Evolutionary conservation across 2,888 invertebrate genomes (phyloP), one percentile per base, ranked within the genome.

Genomic region (Colostygia pectinataria): DNA sequence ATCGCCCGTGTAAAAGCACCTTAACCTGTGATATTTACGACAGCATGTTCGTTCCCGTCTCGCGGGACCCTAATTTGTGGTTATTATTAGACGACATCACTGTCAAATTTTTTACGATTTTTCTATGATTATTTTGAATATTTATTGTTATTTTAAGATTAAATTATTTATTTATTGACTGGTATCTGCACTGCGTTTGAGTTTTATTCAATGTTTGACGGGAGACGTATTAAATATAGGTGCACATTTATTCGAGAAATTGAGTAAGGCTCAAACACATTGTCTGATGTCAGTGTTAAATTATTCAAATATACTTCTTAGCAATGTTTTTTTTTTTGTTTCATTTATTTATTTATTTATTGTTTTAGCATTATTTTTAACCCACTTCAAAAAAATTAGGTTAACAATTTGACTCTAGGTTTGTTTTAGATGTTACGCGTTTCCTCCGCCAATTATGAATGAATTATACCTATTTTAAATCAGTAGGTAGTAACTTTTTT

Each of bases 161-260:
- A 72, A 72, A 71, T 73, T 78, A 83, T 79, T 83, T 81, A 80
- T 82, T 80, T 80, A 76, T 75, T 66, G 69, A 66, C 28, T 13
- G 37, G 4, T 71, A 71, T 73, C 71, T 65, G 67, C 63, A 44
- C 48, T 60, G 58, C 60, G 54, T 76, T 80, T 72, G 74, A 77
- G 75, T 71, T 66, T 76, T 76, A 77, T 71, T 74, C 74, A 77
- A 77, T 82, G 66, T 38, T 61, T 62, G 59, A 67, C 51, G 85
- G 86, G 86, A 85, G 86, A 86, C 86, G 82, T 80, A 68, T 74
- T 73, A 74, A 84, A 87, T 87, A 87, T 87, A 87, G 86, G 86
- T 87, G 86, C 86, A 83, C 71, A 71, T 77, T 77, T 74, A 74
- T 73, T 78, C 83, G 83, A 86, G 63, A 80, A 80, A 80, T 81